Evolutionary conservation across 2,888 invertebrate genomes (phyloP).

Genomic region (Sarcophaga caerulescens): DNA sequence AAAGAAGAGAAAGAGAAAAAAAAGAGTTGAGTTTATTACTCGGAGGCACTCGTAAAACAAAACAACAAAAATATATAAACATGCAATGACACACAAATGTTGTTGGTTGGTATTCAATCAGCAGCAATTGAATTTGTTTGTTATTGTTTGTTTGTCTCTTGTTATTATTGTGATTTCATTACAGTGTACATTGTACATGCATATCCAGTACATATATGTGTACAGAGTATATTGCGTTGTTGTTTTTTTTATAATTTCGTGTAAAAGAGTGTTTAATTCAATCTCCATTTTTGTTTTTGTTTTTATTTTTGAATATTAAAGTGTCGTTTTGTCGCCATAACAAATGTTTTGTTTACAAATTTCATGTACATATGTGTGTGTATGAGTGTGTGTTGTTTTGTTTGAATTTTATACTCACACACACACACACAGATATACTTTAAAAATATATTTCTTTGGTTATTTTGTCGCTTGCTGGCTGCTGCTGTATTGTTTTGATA

Average conservation of each 20-base stretch:
- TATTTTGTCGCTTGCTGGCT: background rate
- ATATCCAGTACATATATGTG: too few relatives aligned
- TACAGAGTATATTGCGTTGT: background rate
- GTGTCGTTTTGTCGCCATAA: conserved; percentile 20
- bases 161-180: conserved; percentile 29
- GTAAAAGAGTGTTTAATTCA: background rate
- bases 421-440: background rate
- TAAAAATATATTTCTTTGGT: conserved; percentile 48
- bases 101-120: conserved; percentile 68
- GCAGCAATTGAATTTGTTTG: conserved; percentile 48
- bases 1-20: conserved; percentile 20
- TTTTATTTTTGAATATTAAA: background rate
- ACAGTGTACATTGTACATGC: background rate
- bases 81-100: conserved; percentile 36
- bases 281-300: background rate
- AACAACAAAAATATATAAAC: conserved; percentile 6
- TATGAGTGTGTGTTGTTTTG: background rate
- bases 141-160: conserved; percentile 26
- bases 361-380: too few relatives aligned
- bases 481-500: background rate
- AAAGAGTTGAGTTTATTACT: background rate
- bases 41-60: background rate
- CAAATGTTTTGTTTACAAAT: conserved; percentile 41
- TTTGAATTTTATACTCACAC: conserved; percentile 5
- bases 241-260: conserved; percentile 13